Evolutionary conservation across 2,113 vertebrate genomes (phyloP).

Genomic region (Meleagris gallopavo): DNA sequence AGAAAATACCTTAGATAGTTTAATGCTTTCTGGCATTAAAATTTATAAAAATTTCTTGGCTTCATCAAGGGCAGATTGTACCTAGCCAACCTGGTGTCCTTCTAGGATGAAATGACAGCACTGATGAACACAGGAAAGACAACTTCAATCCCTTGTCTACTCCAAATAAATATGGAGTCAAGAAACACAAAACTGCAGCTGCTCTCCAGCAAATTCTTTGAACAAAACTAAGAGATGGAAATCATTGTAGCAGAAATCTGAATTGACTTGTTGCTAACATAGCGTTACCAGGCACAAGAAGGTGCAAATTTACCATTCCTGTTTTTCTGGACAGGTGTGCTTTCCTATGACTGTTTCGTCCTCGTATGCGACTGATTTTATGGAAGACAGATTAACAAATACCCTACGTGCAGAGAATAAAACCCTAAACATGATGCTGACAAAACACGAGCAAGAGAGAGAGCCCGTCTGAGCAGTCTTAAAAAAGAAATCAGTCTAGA

Average conservation of each 20-base stretch:
- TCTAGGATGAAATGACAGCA: no score
- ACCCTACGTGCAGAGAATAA: neutral
- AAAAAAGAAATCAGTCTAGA: conserved; percentile 18
- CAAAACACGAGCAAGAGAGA: neutral
- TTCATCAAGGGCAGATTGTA: no score
- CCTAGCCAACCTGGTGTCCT: no score
- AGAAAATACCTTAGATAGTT: neutral
- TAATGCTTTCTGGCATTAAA: neutral
- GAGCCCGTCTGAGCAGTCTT: neutral
- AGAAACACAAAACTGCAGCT: conserved; percentile 10
- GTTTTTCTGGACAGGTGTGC: neutral
- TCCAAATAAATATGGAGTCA: neutral
- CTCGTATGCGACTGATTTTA: neutral
- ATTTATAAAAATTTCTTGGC: no score
- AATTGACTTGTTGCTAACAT: neutral
- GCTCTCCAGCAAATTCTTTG: neutral
- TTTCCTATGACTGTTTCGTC: neutral
- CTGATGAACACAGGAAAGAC: no score
- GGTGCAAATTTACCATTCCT: neutral
- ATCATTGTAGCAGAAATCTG: neutral
- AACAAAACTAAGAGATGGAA: neutral
- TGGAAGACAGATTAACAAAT: neutral
- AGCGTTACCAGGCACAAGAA: neutral
- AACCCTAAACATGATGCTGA: neutral
- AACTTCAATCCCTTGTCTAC: neutral